Evolutionary conservation across 2,113 vertebrate species (phyloP).

Genomic region (Chrysemys picta): DNA sequence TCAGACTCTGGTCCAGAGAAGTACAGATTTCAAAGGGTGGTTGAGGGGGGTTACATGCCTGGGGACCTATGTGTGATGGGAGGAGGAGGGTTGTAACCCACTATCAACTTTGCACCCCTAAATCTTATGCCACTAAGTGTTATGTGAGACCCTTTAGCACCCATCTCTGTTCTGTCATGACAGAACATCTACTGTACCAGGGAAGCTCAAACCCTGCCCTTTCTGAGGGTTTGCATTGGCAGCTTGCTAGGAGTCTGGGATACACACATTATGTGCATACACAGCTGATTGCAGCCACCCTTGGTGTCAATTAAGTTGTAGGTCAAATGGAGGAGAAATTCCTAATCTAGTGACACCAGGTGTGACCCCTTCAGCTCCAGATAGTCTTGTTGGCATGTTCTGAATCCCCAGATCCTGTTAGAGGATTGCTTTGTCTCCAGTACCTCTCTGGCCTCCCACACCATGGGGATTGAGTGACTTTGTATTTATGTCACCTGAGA

Average conservation of each 20-base stretch:
- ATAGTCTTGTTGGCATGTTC: neutral
- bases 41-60: too few relatives aligned
- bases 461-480: neutral
- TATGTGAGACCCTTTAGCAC: neutral
- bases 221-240: neutral
- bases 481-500: neutral
- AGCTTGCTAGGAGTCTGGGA: neutral
- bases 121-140: rapidly evolving
- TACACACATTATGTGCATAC: neutral
- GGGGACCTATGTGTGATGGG: neutral
- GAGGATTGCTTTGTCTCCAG: neutral
- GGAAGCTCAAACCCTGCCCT: constrained; percentile 29
- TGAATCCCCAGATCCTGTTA: neutral
- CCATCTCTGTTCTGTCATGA: neutral
- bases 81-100: rapidly evolving
- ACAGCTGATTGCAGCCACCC: neutral
- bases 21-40: neutral
- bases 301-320: neutral
- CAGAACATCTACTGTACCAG: rapidly evolving
- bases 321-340: constrained; percentile 41
- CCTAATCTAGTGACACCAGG: constrained; percentile 1
- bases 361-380: neutral
- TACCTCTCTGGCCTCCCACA: neutral
- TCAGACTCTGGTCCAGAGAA: rapidly evolving
- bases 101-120: rapidly evolving